These are phyloP conservation scores for Chrysina gloriosa DNA, from an alignment of 2,888 invertebrate species.

Conservation along the genomic window DNA sequence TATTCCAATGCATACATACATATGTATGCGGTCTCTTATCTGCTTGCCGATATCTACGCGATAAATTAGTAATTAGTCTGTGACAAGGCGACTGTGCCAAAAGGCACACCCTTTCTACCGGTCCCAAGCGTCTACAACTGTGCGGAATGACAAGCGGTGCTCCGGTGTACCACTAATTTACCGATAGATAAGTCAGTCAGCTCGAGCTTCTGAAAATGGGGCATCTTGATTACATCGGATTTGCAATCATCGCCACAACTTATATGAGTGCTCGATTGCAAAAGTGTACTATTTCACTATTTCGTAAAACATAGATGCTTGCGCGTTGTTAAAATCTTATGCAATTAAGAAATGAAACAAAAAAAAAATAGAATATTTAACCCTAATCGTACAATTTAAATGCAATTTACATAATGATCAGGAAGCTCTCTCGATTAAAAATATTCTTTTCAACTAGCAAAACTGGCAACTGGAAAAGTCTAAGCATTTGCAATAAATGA, in stretches of 20 bases:
- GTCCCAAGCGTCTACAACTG: slow-evolving; percentile 17
- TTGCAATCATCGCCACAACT: not conserved
- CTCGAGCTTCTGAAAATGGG: not conserved
- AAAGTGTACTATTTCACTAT: not conserved
- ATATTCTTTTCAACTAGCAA: too few species aligned
- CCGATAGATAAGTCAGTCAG: slow-evolving; percentile 1
- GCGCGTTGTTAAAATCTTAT: too few species aligned
- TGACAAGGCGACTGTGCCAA: slow-evolving; percentile 49
- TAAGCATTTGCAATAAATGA: too few species aligned
- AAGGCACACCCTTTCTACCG: slow-evolving; percentile 46
- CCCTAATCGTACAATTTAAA: too few species aligned
- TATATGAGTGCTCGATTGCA: not conserved
- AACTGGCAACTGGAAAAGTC: too few species aligned
- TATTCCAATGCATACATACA: slow-evolving; percentile 17
- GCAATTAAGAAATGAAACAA: too few species aligned
- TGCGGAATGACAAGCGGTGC: slow-evolving; percentile 7
- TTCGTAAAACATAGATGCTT: not conserved
- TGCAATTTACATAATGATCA: too few species aligned
- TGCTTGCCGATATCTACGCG: slow-evolving; percentile 43
- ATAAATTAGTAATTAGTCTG: slow-evolving; percentile 53
- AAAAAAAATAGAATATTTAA: too few species aligned
- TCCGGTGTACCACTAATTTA: slow-evolving; percentile 8
- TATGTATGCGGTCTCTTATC: slow-evolving; percentile 33
- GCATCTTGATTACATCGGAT: slow-evolving; percentile 2
- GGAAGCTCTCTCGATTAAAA: too few species aligned